Base-by-base conservation (phyloP, 2,113 vertebrate species). In the Oxyura jamaicensis region DNA sequence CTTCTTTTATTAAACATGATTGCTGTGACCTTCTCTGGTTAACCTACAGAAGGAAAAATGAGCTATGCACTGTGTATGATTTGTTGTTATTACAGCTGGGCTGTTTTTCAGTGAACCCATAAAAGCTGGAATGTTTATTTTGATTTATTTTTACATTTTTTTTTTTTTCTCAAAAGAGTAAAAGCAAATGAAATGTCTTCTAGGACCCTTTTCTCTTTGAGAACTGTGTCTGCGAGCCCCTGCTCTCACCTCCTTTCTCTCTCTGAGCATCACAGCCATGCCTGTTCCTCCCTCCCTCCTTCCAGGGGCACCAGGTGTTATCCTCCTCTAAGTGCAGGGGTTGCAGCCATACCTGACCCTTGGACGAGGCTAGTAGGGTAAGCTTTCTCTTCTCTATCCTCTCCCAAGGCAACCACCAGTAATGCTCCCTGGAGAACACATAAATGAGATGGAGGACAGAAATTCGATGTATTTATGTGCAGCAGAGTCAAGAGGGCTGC, bases 1-100 rank as follows among this genome's bases (percentile, higher is more conserved):
- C 87, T 91, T 97, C 93, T 97, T 96, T 96, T 96, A 97, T 95
- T 95, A 96, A 95, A 96, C 88, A 95, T 59, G 95, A 88, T 87
- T 95, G 93, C 69, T 92, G 31, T 92, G 93, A 96, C 95, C 90
- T 96, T 95, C 86, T 73, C 77, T 91, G 89, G 95, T 97, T 97
- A 97, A 97, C 92, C 74, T 88, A 83, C 65, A 65, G 86, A 83
- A 80, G 71, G 62, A 82, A 93, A 94, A 97, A 84, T 0, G 18
- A 83, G 96, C 62, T 73, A 58, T 22, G 72, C 29, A 13, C 33
- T 53, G 21, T 36, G 65, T 79, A 75, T 60, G 93, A 95, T 91
- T 95, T 89, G 71, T 72, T 86, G 44, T 79, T 93, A 67, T 92
- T 79, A 66, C 42, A 95, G 67, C 53, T 76, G 81, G 66, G 66